A percentile compares a stretch with the other conserved stretches of the same genome.
These are phyloP conservation scores for Drosophila kohkoa DNA, from an alignment of 1,140 invertebrate genomes.

Conservation along the genomic window DNA sequence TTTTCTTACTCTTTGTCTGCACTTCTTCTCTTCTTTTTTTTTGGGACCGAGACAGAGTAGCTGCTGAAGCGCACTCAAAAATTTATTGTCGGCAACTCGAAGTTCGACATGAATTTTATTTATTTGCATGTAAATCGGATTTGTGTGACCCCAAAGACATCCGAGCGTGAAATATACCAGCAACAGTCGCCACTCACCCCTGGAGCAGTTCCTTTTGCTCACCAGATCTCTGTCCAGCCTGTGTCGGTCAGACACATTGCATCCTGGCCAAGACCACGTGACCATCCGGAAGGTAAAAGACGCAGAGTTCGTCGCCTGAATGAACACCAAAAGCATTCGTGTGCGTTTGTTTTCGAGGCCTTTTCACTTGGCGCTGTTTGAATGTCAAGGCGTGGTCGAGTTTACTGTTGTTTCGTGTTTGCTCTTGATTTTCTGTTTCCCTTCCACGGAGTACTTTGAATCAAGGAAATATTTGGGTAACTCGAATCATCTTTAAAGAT, in stretches of 20 bases:
- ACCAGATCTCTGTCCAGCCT: slow-evolving; percentile 27
- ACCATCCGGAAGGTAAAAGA: slow-evolving; percentile 55
- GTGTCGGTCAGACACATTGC: slow-evolving; percentile 30
- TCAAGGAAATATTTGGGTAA: too few species aligned
- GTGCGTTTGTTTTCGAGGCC: slow-evolving; percentile 7
- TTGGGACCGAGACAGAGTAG: neutral
- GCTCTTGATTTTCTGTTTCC: slow-evolving; percentile 7
- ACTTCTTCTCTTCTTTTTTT: slow-evolving; percentile 24
- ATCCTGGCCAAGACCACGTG: slow-evolving; percentile 18
- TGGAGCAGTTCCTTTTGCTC: neutral
- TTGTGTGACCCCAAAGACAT: slow-evolving; percentile 81
- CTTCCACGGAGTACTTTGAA: too few species aligned
- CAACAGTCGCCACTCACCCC: slow-evolving; percentile 55
- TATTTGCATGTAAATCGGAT: slow-evolving; percentile 84
- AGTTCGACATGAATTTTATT: slow-evolving; percentile 84
- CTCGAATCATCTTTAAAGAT: too few species aligned
- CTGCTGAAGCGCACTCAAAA: slow-evolving; percentile 79
- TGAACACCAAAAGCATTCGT: slow-evolving; percentile 47
- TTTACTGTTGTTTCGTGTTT: slow-evolving; percentile 23
- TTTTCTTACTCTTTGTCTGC: slow-evolving; percentile 29
- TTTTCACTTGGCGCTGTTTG: slow-evolving; percentile 16
- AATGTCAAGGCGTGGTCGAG: slow-evolving; percentile 32
- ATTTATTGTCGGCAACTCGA: slow-evolving; percentile 81
- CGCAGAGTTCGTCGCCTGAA: slow-evolving; percentile 52
- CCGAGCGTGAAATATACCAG: slow-evolving; percentile 78